These are phyloP conservation scores for Drosophila seclusa DNA, from an alignment of 2,888 invertebrate genomes.

Conservation along the genomic window DNA sequence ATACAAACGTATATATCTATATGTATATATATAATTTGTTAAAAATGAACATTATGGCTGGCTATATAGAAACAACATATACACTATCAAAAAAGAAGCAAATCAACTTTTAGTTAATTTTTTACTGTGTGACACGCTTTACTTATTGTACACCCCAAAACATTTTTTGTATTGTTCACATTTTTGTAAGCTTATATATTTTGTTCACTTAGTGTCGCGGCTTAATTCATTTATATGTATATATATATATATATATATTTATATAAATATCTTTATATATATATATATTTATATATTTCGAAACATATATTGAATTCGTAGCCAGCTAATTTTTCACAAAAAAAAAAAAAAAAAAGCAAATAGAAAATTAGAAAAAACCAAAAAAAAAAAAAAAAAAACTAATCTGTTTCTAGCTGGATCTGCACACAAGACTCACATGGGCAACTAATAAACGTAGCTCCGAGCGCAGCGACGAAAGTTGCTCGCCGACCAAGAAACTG, in stretches of 20 bases:
- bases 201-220: constrained; percentile 18
- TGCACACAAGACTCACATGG: constrained; percentile 70
- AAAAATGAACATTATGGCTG: constrained; percentile 13
- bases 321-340: constrained; percentile 9
- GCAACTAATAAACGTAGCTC: constrained; percentile 75
- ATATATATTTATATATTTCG: constrained; percentile 1
- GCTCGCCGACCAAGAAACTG: constrained; percentile 63
- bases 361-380: constrained; percentile 31
- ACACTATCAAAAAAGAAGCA: not conserved
- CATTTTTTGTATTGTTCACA: constrained; percentile 7
- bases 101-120: constrained; percentile 10
- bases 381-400: constrained; percentile 26
- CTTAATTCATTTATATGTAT: constrained; percentile 26
- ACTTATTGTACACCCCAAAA: constrained; percentile 22
- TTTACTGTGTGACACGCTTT: constrained; percentile 45
- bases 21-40: constrained; percentile 29
- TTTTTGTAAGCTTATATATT: constrained; percentile 34
- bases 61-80: constrained; percentile 22
- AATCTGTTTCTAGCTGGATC: constrained; percentile 79
- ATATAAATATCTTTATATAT: not conserved
- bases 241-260: constrained; percentile 6
- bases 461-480: constrained; percentile 50
- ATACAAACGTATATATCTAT: not conserved
- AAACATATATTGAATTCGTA: constrained; percentile 9
- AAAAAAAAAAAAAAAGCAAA: constrained; percentile 13